These are phyloP conservation scores for Porites cylindrica DNA, from an alignment of 92 coral and sea anemone genomes.

Conservation along the genomic window DNA sequence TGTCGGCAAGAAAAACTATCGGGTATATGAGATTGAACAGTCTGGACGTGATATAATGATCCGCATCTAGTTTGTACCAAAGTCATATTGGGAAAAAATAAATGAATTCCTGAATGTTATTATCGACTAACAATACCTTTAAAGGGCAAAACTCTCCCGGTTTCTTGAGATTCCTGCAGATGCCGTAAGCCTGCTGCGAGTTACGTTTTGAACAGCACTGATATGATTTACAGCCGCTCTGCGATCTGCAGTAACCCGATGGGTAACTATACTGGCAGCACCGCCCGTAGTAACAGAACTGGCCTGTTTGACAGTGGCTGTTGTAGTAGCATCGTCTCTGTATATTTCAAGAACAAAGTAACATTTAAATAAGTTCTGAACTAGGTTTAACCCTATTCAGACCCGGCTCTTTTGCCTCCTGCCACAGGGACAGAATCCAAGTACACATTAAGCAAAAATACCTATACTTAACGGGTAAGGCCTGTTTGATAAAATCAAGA, in stretches of 20 bases:
- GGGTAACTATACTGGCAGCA: background rate
- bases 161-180: conserved; percentile 24
- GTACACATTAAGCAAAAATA: too few relatives aligned
- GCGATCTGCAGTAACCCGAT: background rate
- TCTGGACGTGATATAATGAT: too few relatives aligned
- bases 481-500: too few relatives aligned
- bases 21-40: too few relatives aligned
- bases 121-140: background rate
- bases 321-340: background rate
- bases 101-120: too few relatives aligned
- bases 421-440: too few relatives aligned
- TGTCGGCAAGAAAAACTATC: too few relatives aligned
- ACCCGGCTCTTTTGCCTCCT: too few relatives aligned
- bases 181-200: background rate
- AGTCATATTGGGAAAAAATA: background rate
- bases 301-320: conserved; percentile 12
- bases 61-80: too few relatives aligned
- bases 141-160: conserved; percentile 16
- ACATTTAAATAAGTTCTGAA: too few relatives aligned
- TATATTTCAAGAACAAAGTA: background rate
- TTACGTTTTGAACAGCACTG: conserved; percentile 32
- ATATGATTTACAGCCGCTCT: background rate
- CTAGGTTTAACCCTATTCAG: too few relatives aligned
- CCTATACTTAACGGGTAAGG: too few relatives aligned
- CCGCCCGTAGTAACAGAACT: background rate